A percentile compares a stretch with the other conserved stretches of the same genome.
phyloP scores from a whole-genome alignment of 64 coral and sea anemone genomes.

The Pocillopora damicornis region DNA sequence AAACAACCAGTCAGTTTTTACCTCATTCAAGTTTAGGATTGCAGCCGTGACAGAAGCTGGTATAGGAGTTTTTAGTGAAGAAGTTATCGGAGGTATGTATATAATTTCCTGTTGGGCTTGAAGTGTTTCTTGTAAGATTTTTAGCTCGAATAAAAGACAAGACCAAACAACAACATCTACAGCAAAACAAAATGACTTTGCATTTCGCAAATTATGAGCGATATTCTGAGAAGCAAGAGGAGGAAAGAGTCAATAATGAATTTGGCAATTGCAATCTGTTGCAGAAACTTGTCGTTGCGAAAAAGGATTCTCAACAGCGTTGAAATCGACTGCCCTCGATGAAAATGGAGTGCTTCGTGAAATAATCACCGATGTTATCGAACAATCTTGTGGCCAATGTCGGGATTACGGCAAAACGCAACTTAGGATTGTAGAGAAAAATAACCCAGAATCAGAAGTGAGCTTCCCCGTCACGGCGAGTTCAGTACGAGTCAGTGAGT shows the following conservation, averaged over 20 bases:
- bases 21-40: background rate
- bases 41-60: background rate
- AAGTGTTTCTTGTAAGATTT: too few relatives aligned
- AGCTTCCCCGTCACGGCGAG: background rate
- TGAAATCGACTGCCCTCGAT: background rate
- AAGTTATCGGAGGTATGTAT: background rate
- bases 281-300: slow-evolving; percentile 12
- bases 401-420: background rate
- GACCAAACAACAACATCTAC: too few relatives aligned
- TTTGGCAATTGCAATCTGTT: too few relatives aligned
- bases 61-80: background rate
- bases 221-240: too few relatives aligned
- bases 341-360: background rate
- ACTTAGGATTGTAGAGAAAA: background rate
- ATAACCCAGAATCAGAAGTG: background rate
- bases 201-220: too few relatives aligned
- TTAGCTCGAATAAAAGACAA: too few relatives aligned
- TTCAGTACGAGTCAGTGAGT: background rate
- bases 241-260: too few relatives aligned
- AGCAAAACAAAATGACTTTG: too few relatives aligned
- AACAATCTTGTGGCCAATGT: slow-evolving; percentile 9
- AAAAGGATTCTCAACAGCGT: background rate
- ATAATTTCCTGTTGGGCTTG: background rate
- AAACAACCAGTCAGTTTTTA: background rate
- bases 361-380: background rate